phyloP scores from a whole-genome alignment of 2,888 invertebrate genomes.

The Morpho achilles region DNA sequence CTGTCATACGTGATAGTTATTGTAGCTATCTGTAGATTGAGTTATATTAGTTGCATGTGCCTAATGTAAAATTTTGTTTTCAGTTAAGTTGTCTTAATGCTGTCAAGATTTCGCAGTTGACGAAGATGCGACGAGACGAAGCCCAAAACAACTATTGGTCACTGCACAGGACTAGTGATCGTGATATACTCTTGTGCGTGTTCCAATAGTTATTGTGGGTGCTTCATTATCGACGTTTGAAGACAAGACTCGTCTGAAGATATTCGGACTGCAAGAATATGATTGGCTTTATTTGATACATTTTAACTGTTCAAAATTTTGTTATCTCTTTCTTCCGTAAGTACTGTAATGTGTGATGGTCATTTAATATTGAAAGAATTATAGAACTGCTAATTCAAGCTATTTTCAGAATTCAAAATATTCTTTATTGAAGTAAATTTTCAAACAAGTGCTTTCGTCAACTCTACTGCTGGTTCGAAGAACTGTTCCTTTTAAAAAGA shows the following conservation, averaged over 20 bases:
- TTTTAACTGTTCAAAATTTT: conserved; percentile 20
- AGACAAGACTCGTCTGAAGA: conserved; percentile 2
- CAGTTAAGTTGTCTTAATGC: conserved; percentile 18
- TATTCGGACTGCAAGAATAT: conserved; percentile 22
- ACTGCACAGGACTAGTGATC: conserved; percentile 96
- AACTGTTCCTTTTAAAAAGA: too few relatives aligned
- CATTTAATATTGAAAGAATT: too few relatives aligned
- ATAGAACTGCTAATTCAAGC: too few relatives aligned
- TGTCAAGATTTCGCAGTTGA: conserved; percentile 15
- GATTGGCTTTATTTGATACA: conserved; percentile 20
- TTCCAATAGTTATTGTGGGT: conserved; percentile 98
- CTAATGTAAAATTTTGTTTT: conserved; percentile 26
- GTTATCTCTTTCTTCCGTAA: conserved; percentile 16
- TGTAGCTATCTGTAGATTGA: neutral
- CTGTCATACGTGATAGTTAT: too few relatives aligned
- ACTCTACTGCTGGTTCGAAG: too few relatives aligned
- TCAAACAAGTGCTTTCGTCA: too few relatives aligned
- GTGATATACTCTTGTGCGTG: conserved; percentile 96
- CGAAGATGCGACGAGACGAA: conserved; percentile 49
- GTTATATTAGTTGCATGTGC: conserved; percentile 10
- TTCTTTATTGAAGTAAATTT: too few relatives aligned
- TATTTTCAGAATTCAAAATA: too few relatives aligned
- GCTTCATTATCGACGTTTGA: conserved; percentile 68
- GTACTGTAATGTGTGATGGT: conserved; percentile 10
- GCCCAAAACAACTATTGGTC: conserved; percentile 98